Conservation (phyloP, 30 jellyfish, hydroid and myxozoan species). For the Turritopsis rubra region DNA sequence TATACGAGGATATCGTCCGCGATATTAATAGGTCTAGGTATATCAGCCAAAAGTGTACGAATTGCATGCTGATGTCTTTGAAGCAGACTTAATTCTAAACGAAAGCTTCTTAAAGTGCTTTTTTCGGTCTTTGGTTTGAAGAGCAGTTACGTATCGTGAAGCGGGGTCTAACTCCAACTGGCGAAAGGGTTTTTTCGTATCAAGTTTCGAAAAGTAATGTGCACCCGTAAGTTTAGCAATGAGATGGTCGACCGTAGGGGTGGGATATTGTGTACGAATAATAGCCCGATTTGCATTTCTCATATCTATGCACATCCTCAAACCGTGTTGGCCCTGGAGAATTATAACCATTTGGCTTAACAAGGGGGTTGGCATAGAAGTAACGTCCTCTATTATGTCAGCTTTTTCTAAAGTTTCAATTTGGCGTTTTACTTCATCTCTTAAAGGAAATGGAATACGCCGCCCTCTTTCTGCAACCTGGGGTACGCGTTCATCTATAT, state of each 20-base stretch:
- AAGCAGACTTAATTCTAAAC: background rate
- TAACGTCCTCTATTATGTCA: slow-evolving; percentile 11
- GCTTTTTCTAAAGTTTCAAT: background rate
- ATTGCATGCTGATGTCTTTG: too few species aligned
- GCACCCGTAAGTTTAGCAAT: background rate
- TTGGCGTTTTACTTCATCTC: background rate
- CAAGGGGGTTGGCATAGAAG: background rate
- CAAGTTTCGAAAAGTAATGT: background rate
- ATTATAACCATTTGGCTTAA: background rate
- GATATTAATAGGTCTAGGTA: too few species aligned
- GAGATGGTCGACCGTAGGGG: slow-evolving; percentile 27
- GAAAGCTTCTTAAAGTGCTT: background rate
- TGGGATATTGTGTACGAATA: slow-evolving; percentile 1
- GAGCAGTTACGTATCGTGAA: background rate
- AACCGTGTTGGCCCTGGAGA: background rate
- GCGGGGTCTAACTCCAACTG: background rate
- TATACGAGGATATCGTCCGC: too few species aligned
- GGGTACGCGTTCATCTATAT: background rate
- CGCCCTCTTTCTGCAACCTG: slow-evolving; percentile 3
- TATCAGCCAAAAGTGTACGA: too few species aligned
- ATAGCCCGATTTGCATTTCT: slow-evolving; percentile 18
- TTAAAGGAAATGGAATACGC: slow-evolving; percentile 4
- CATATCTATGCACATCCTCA: slow-evolving; percentile 12
- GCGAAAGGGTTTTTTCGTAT: background rate
- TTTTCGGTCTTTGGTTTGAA: background rate